Conservation (phyloP, 2,888 invertebrate genomes). For the Megaustenia siamemsis region DNA sequence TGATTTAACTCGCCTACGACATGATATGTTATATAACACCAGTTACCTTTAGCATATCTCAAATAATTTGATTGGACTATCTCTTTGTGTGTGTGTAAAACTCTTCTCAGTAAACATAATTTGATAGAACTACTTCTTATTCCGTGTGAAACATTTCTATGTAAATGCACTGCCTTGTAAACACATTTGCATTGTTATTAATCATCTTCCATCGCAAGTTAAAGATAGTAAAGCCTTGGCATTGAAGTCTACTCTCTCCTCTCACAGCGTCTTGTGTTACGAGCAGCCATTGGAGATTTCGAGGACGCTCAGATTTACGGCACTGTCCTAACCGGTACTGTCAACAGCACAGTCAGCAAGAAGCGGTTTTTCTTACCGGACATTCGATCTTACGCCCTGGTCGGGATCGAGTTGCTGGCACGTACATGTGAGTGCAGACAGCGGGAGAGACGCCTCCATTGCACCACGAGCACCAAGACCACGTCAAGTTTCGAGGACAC, state of each 20-base stretch:
- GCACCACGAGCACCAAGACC: not conserved
- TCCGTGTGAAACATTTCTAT: too few species aligned
- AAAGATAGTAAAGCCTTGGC: too few species aligned
- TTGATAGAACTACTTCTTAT: too few species aligned
- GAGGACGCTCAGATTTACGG: conserved; percentile 73
- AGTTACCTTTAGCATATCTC: too few species aligned
- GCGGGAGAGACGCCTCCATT: conserved; percentile 58
- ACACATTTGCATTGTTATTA: too few species aligned
- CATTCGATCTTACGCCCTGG: conserved; percentile 72
- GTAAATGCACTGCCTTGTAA: too few species aligned
- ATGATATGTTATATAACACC: too few species aligned
- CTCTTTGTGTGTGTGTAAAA: too few species aligned
- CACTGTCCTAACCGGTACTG: conserved; percentile 68
- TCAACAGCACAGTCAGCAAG: conserved; percentile 64
- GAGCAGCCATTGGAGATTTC: conserved; percentile 74
- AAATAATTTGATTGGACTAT: too few species aligned
- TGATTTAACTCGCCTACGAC: too few species aligned
- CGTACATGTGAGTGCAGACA: conserved; percentile 67
- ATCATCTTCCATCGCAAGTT: too few species aligned
- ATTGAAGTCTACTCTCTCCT: not conserved
- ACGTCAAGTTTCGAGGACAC: not conserved
- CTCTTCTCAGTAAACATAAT: too few species aligned
- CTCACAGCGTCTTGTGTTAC: conserved; percentile 69
- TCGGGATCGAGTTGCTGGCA: conserved; percentile 69
- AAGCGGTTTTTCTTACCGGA: conserved; percentile 73